These are phyloP conservation scores for Miltochrista miniata DNA, from an alignment of 2,888 invertebrate species.

Conservation along the genomic window DNA sequence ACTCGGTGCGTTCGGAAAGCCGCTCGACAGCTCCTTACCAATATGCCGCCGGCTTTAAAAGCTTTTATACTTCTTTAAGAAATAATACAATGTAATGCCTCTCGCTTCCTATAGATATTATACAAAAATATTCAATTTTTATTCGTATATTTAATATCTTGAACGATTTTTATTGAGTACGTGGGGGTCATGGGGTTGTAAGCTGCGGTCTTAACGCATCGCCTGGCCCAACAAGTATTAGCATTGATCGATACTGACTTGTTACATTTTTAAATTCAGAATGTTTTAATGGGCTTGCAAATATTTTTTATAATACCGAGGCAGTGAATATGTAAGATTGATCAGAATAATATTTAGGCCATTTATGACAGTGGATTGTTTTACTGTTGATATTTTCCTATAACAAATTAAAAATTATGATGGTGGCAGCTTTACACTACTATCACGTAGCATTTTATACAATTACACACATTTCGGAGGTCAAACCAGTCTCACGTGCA, in stretches of 20 bases:
- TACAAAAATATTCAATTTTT: conserved; percentile 81
- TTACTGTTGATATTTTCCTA: no score
- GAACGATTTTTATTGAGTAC: conserved; percentile 51
- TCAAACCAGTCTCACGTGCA: no score
- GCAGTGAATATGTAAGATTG: no score
- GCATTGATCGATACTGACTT: conserved; percentile 60
- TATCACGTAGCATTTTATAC: no score
- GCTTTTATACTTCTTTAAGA: conserved; percentile 78
- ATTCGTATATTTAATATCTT: conserved; percentile 70
- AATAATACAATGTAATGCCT: conserved; percentile 77
- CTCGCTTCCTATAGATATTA: conserved; percentile 59
- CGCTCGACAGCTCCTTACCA: conserved; percentile 66
- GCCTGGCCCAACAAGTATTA: conserved; percentile 53
- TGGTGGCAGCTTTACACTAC: no score
- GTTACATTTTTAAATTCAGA: conserved; percentile 34
- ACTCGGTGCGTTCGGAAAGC: conserved; percentile 53
- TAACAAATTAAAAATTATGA: no score
- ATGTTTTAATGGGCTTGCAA: conserved; percentile 7
- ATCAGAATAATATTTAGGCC: no score
- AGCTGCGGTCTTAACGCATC: conserved; percentile 73
- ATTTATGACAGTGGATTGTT: no score
- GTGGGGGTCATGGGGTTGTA: conserved; percentile 58
- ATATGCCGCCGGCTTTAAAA: conserved; percentile 76
- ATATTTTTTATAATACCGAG: no score
- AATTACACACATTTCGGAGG: no score